Base-by-base conservation (phyloP, 1,140 invertebrate genomes). In the Acromyrmex charruanus region DNA sequence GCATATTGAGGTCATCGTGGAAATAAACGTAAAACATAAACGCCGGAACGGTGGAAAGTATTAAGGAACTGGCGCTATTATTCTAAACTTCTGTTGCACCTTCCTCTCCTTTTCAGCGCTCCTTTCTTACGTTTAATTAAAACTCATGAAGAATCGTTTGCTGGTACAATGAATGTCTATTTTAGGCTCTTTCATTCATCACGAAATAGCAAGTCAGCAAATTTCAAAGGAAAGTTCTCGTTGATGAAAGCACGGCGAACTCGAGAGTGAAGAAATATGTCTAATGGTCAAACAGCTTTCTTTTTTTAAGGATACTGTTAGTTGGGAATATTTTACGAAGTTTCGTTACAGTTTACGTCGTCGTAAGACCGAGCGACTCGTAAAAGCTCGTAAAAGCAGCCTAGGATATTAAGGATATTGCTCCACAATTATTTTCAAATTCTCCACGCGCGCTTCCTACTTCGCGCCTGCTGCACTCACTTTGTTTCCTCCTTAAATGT, bases 401-500 rank as follows among this genome's bases (percentile, higher is more conserved):
- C 3, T 28, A 31, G 49, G n/a, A 61, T 81, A 81, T 89, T 80
- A 86, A 88, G 61, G 58, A 58, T 74, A 80, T 21, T 21, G 21
- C 21, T 21, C 21, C 59, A 75, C 63, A 75, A 90, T 89, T 89
- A 90, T 89, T 89, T 89, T 88, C 51, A 31, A 89, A 89, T 89
- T 89, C 81, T 49, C 31, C n/a, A 28, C 69, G 75, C 63, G 58
- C 69, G 69, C 84, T 87, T 89, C 77, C 68, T 77, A 80, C 68
- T 86, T 77, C 14, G 85, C 84, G 21, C 21, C 68, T 7, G 66
- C 35, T 28, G 25, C 18, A 35, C 80, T 51, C 77, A 61, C 84
- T 89, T 89, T 84, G 88, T 90, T 90, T 90, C 72, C 63, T 85
- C 55, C 74, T 84, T 90, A 84, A 90, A 68, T 69, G 74, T 35